Conservation (phyloP, 2,797 vertebrate genomes). For the Pogonophryne albipinna region DNA sequence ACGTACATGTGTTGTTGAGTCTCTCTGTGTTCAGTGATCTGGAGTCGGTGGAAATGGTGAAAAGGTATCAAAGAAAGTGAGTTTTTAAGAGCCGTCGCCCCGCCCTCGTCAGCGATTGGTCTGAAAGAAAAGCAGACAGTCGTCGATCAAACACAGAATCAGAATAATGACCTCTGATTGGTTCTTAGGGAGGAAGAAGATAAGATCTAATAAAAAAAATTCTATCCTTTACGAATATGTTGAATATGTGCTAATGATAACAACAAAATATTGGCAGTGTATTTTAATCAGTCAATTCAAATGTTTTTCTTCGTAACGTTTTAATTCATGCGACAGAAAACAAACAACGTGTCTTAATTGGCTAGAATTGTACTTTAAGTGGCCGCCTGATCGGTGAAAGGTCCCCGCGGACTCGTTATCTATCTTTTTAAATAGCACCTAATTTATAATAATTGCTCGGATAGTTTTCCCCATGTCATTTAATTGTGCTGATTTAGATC, state of each 20-base stretch:
- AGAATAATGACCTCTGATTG: constrained; percentile 64
- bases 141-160: constrained; percentile 46
- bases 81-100: constrained; percentile 71
- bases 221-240: no score
- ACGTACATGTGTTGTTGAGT: constrained; percentile 57
- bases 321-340: constrained; percentile 12
- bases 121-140: constrained; percentile 68
- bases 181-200: constrained; percentile 26
- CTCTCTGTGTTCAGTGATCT: constrained; percentile 40
- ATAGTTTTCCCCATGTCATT: constrained; percentile 37
- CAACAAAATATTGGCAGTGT: neutral
- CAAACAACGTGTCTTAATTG: constrained; percentile 24
- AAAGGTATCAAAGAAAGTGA: constrained; percentile 60
- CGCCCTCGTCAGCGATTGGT: constrained; percentile 82
- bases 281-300: constrained; percentile 13
- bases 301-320: neutral
- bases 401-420: constrained; percentile 44
- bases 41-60: constrained; percentile 66
- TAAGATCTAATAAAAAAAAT: no score
- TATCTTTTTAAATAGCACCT: constrained; percentile 45
- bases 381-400: constrained; percentile 20
- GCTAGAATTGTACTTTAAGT: constrained; percentile 24
- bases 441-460: constrained; percentile 48
- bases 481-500: constrained; percentile 47
- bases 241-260: neutral